Evolutionary conservation across 2,113 vertebrate genomes (phyloP), one percentile per base, ranked within the genome.

Genomic region (Neogale vison): DNA sequence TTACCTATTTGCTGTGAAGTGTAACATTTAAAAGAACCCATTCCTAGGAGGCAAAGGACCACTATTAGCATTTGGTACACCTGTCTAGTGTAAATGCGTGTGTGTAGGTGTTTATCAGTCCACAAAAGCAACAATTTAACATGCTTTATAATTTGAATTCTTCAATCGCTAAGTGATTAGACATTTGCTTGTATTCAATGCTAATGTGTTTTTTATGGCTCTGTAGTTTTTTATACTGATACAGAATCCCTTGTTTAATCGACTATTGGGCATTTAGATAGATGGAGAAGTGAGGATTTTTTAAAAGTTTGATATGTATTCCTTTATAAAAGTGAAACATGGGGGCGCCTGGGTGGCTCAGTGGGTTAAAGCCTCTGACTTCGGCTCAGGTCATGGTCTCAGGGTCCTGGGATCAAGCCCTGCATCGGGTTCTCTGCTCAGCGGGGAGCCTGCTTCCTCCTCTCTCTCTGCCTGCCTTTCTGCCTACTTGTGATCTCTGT

Each of bases 261-360:
- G 52, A 76, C 72, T 88, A 61, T 11, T 69, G 9, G 34, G 42
- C 13, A 82, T 61, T 95, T 82, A 92, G 23, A 88, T 55, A 14
- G 23, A 89, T 36, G 76, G 83, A 20, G 11, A 96, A 94, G 47
- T 11, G 83, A 95, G 31, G 17, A 55, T 86, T 86, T 77, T 76
- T 47, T 29, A 36, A 61, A 80, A 94, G 52, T 57, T 87, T 89
- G 34, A 20, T 69, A 26, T 55, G 52, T 55, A 55, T 86, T 90
- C 85, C 77, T 97, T 87, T 79, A 57, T 69, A 61, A 65, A 82
- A 97, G 63, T 80, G 67, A 84, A 84, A 88, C 3, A 63, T 13
- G 34, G 45, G 45, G 45, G 10, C 45, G 45, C 45, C 45, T 47
- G 45, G 45, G 45, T 11, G 45, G 45, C 45, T 47, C 45, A 47